A percentile compares a stretch with the other conserved stretches of the same genome.
Conservation (phyloP, 2,888 invertebrate genomes). For the Punctoribates punctum region DNA sequence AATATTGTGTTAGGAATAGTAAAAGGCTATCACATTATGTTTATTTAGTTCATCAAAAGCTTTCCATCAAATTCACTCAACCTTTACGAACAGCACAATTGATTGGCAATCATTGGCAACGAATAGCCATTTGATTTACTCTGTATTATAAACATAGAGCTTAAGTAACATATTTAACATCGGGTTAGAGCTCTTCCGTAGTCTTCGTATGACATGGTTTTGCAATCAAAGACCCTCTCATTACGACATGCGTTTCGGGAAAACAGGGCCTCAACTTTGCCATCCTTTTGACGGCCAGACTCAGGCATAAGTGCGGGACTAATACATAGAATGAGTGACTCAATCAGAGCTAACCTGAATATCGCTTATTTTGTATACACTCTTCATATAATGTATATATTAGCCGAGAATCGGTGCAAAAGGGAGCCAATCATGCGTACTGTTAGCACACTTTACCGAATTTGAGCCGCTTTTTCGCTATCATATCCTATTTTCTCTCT, state of each 20-base stretch:
- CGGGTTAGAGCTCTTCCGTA: constrained; percentile 17
- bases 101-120: constrained; percentile 25
- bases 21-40: constrained; percentile 10
- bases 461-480: constrained; percentile 5
- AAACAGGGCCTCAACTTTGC: not conserved
- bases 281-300: not conserved
- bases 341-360: not conserved
- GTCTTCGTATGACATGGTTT: constrained; percentile 17
- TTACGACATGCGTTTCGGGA: constrained; percentile 11
- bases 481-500: constrained; percentile 27
- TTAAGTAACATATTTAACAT: constrained; percentile 30
- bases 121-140: constrained; percentile 19
- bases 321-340: constrained; percentile 3
- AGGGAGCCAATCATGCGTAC: constrained; percentile 33
- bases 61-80: constrained; percentile 3
- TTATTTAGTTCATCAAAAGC: constrained; percentile 30
- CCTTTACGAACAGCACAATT: constrained; percentile 1
- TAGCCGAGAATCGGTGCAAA: not conserved
- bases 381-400: constrained; percentile 6
- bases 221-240: constrained; percentile 4
- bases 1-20: constrained; percentile 27
- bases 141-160: constrained; percentile 4
- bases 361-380: not conserved
- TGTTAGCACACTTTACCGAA: not conserved
- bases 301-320: not conserved